Conservation (phyloP, 2,888 invertebrate species). For the Yponomeuta cagnagella region DNA sequence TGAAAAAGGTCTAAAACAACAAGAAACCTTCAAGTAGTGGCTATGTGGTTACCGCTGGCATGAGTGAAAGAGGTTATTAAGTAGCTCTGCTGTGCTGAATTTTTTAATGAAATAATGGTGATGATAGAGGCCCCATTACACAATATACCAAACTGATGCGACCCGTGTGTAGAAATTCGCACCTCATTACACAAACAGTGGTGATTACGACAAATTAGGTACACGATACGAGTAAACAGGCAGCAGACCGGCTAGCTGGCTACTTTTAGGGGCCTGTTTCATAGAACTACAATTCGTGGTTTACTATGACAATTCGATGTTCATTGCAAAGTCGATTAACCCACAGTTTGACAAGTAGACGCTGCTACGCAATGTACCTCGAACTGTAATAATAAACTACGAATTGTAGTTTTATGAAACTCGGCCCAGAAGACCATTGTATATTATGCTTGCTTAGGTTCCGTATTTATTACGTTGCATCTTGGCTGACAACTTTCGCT, state of each 20-base stretch:
- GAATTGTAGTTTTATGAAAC: too few species aligned
- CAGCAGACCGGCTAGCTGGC: not conserved
- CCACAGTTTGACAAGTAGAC: too few species aligned
- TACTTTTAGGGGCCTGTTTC: too few species aligned
- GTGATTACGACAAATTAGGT: not conserved
- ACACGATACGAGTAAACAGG: not conserved
- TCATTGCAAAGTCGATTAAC: too few species aligned
- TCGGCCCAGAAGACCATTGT: not conserved
- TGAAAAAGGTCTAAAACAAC: too few species aligned
- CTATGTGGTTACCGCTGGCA: too few species aligned
- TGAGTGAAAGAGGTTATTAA: too few species aligned
- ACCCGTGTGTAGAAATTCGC: slow-evolving; percentile 12
- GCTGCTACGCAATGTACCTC: too few species aligned
- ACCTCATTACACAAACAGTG: not conserved
- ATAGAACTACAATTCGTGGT: too few species aligned
- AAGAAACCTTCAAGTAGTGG: too few species aligned
- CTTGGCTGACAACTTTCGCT: not conserved
- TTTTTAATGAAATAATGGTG: not conserved
- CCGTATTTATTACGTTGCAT: slow-evolving; percentile 1
- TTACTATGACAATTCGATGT: too few species aligned
- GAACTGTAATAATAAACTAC: too few species aligned
- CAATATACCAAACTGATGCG: not conserved
- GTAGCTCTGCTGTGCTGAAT: not conserved
- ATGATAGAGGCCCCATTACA: not conserved
- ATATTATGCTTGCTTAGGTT: not conserved